phyloP scores from a whole-genome alignment of 2,113 vertebrate genomes.

The Hassar affinis region DNA sequence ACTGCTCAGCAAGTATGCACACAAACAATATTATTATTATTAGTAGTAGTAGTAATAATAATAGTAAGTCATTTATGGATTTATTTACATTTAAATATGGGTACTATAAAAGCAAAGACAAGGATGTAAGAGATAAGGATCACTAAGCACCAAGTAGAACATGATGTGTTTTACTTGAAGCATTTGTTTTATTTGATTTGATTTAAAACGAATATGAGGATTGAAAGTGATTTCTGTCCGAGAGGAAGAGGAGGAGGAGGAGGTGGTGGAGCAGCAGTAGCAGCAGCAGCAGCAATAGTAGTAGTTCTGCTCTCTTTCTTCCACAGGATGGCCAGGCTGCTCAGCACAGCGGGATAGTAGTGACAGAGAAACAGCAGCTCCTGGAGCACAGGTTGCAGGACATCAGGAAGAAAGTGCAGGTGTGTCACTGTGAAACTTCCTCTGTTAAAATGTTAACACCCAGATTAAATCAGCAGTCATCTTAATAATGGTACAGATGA shows the following conservation, averaged over 20 bases:
- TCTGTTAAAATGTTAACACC: not conserved
- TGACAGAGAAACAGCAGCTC: slow-evolving; percentile 97
- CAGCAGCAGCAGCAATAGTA: not conserved
- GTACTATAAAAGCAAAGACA: not conserved
- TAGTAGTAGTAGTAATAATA: too few species aligned
- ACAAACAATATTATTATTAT: too few species aligned
- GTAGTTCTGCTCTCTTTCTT: not conserved
- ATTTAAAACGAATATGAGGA: too few species aligned
- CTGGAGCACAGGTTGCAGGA: slow-evolving; percentile 97
- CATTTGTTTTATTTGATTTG: not conserved
- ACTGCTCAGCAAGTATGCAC: slow-evolving; percentile 83
- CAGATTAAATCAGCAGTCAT: not conserved
- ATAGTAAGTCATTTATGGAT: not conserved
- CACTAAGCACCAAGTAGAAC: not conserved
- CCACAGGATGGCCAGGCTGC: slow-evolving; percentile 90
- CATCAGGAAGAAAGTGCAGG: slow-evolving; percentile 96
- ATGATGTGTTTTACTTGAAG: not conserved
- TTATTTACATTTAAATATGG: not conserved
- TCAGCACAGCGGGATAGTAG: slow-evolving; percentile 88
- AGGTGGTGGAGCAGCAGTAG: too few species aligned
- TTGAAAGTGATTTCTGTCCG: not conserved
- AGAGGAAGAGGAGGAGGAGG: too few species aligned
- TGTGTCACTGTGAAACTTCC: slow-evolving; percentile 55
- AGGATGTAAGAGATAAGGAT: not conserved
- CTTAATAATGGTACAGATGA: not conserved